Base-by-base conservation (phyloP, 2,113 vertebrate species). In the Fregata magnificens region DNA sequence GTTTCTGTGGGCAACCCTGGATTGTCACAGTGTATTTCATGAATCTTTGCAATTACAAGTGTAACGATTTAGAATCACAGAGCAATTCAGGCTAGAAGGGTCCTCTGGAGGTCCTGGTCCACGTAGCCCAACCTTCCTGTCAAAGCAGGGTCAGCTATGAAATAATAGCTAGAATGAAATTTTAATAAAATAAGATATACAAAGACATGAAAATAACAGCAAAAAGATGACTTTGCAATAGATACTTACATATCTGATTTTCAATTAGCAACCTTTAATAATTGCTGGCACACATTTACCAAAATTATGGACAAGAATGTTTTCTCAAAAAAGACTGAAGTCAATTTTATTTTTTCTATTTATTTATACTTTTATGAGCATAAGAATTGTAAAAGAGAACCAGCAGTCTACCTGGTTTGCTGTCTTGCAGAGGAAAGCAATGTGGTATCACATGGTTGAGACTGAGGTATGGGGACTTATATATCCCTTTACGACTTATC, bases 321-420 rank as follows among this genome's bases (percentile, higher is more conserved):
- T 90, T 69, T 65, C 31, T 62, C 7, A 32, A 29, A 66, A 83
- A 42, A 26, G 25, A 42, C 0, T 18, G 10, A 86, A 22, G 9
- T 4, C 1, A 0, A 3, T 56, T n/a, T n/a, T n/a, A n/a, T n/a
- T 31, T 61, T 72, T 47, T 0, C 32, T 25, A 31, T 49, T 61
- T 79, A 24, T 31, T 63, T 32, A 19, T 69, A 10, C 10, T 50
- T 80, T 50, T 42, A 20, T 24, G 15, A 56, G 3, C 2, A 17
- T 21, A 44, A 73, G 10, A 65, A 38, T 5, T 78, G 21, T 58
- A 26, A 38, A 50, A 94, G 29, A 77, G 16, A 80, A 47, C 7
- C 11, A 32, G 7, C 0, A 63, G 9, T 9, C 15, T 42, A 3
- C 8, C 17, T 67, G 19, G 24, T 34, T 58, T 73, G 24, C 50